Base-by-base conservation (phyloP, 2,888 invertebrate species). In the Keiferia lycopersicella region DNA sequence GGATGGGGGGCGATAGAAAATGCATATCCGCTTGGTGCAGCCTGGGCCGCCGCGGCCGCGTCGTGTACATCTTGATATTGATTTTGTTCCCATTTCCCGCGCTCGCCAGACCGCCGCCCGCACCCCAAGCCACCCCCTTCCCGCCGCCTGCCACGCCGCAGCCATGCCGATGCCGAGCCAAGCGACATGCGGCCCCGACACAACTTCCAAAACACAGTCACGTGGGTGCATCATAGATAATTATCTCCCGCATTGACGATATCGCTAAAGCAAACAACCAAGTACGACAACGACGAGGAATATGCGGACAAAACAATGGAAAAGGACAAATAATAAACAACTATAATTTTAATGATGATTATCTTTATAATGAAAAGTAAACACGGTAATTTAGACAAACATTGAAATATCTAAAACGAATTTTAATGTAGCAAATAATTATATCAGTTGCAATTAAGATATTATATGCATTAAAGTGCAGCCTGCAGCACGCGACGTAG, bases 41-140 rank as follows among this genome's bases (percentile, higher is more conserved):
- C 53, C 58, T 14, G 20, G 34, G 34, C 34, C 34, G 34, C 34
- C 63, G 61, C 22, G 18, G 61, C 39, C 34, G 60, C 64, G 50
- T 51, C 66, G 67, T 63, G 71, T 73, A 76, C 69, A 73, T 77
- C 80, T 80, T 79, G 74, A 72, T 83, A 84, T 84, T 80, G 82
- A 83, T 84, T 82, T 78, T 76, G 74, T 78, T 76, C 74, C 73
- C 71, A 71, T 74, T 79, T 76, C 76, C 77, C 78, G 78, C 78
- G 75, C 72, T 75, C 66, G 68, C 69, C 66, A 6, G 3, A 10
- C 30, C 57, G 63, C 66, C 53, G 57, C 64, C 61, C 67, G 48
- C 61, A 34, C 64, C 50, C 64, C 70, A 64, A 63, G 66, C 69
- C 74, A 69, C 71, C 67, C 62, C 67, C 71, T 68, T 64, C 64